Base-by-base conservation (phyloP, 2,113 vertebrate genomes). In the Choloepus hoffmanni region DNA sequence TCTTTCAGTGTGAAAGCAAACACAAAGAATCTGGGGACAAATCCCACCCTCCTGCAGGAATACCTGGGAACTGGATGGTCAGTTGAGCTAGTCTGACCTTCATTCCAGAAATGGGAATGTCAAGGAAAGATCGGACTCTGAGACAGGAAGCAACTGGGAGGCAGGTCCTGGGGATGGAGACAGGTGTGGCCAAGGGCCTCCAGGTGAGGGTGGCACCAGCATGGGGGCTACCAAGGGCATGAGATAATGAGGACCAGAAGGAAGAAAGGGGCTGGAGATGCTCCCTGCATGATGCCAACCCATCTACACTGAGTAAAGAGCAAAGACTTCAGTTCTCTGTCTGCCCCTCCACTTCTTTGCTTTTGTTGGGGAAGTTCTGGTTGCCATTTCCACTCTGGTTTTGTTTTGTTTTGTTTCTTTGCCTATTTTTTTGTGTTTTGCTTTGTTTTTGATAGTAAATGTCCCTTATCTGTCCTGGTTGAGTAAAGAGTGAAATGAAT, bases 401-500 rank as follows among this genome's bases (percentile, higher is more conserved):
- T 88, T 9, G 72, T 58, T 85, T 78, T 40, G 14, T 33, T 60
- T 4, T 24, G 15, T 62, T 82, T 30, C 10, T 85, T 85, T 53
- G 53, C 14, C 14, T 55, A 16, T 55, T 77, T 53, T 28, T 55
- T 58, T 96, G 8, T 73, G 5, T 70, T 83, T 62, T 84, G 40
- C 26, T 92, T 58, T 55, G n/a, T 28, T 88, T 90, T 84, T 55
- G 30, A 90, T n/a, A 63, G 63, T 30, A 55, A n/a, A 87, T 16
- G 30, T 50, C 62, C 68, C 65, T 89, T 53, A 74, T 83, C 43
- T 85, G 1, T 33, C 43, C 73, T 55, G 6, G 50, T 12, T 93
- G 76, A 83, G 62, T 65, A 14, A 95, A 93, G 85, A 81, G 78
- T 21, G 79, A 85, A 88, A 73, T 63, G n/a, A 40, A 85, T 85